Evolutionary conservation across 1,140 invertebrate genomes (phyloP), one percentile per base, ranked within the genome.

Genomic region (Neodiprion fabricii): DNA sequence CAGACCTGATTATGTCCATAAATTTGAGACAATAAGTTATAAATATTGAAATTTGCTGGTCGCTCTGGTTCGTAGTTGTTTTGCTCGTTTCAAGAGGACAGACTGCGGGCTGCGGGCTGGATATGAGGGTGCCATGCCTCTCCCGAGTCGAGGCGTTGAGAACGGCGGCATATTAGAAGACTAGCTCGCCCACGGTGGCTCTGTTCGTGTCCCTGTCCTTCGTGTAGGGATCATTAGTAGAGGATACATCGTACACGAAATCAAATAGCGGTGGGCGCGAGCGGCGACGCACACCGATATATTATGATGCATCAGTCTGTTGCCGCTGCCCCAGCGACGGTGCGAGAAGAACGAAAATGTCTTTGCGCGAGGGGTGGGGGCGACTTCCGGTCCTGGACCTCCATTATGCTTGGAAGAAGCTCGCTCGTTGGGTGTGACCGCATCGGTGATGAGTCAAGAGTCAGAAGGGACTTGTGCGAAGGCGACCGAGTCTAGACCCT

Each of bases 1-100:
- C 11, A 61, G 53, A 61, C 17, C 70, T 71, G 61, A 71, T 50
- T 82, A 80, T 80, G 72, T 77, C 79, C 79, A 77, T 80, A 80
- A 85, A 82, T 84, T 80, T 76, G 76, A 85, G 79, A 87, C 84
- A 85, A 86, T 85, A 85, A 83, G 82, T 85, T 85, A 85, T 86
- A 86, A 86, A 87, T 87, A 86, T 87, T 86, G 79, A 84, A 61
- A 61, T 61, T 61, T 61, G 11, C 53, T 61, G 53, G 53, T 61
- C 53, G 53, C 53, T 61, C 53, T 40, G 28, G 28, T 40, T 61
- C n/a, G 9, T 17, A 12, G 53, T 61, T 61, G 11, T 61, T 61
- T 61, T 17, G 53, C 53, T 61, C 53, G 11, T 61, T 14, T 17
- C 4, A 14, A 61, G 11, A 14, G 11, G 53, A 3, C 11, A 17